phyloP scores from a whole-genome alignment of 1,140 invertebrate species.

The Thaumatotibia leucotreta region DNA sequence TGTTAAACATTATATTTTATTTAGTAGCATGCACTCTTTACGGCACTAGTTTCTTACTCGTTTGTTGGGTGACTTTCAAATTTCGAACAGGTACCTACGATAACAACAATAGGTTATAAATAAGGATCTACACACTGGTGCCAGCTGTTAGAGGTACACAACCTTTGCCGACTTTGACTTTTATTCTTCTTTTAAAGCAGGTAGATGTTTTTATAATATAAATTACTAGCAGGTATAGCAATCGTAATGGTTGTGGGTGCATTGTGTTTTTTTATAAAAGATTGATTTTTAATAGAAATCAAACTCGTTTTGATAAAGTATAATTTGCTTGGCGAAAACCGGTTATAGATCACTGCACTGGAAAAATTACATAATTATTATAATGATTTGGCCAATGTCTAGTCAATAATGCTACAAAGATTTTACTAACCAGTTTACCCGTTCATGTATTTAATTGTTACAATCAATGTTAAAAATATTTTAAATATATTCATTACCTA shows the following conservation, averaged over 20 bases:
- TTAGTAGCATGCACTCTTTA: neutral
- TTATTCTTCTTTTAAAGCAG: neutral
- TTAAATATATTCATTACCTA: too few species aligned
- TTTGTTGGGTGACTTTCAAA: neutral
- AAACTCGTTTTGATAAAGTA: neutral
- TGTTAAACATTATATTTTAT: too few species aligned
- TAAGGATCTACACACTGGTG: neutral
- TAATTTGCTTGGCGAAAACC: neutral
- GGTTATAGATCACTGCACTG: neutral
- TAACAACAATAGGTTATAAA: neutral
- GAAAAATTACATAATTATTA: neutral
- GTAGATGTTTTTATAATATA: slow-evolving; percentile 1
- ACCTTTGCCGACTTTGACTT: slow-evolving; percentile 10
- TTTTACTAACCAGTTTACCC: too few species aligned
- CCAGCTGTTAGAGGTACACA: neutral
- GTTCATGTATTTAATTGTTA: too few species aligned
- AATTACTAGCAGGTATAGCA: neutral
- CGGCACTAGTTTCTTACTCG: neutral
- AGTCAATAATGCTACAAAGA: too few species aligned
- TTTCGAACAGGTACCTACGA: neutral
- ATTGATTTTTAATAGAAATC: neutral
- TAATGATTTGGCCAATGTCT: too few species aligned
- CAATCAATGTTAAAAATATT: too few species aligned
- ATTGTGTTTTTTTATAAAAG: neutral
- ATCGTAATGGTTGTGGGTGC: neutral